Percentiles rank a stretch among this genome's conserved stretches.
Evolutionary conservation across 2,888 invertebrate species (phyloP).

Genomic region (Cryptocephalus primarius): DNA sequence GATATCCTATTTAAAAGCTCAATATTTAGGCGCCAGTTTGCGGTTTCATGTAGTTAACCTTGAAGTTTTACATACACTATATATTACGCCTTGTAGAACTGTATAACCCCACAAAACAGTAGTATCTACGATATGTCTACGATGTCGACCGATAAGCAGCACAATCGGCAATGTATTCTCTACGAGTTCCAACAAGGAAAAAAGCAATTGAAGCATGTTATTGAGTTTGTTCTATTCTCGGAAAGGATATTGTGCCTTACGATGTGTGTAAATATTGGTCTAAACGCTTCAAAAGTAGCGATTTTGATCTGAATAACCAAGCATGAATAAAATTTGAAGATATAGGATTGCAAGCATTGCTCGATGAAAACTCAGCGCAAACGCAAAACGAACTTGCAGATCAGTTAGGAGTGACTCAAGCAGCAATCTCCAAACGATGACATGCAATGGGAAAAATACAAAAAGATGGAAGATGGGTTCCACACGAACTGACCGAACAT

Average conservation of each 20-base stretch:
- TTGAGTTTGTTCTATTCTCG: background rate
- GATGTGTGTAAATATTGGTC: background rate
- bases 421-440: background rate
- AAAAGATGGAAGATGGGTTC: background rate
- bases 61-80: no score
- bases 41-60: no score
- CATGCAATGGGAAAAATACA: background rate
- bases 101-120: no score
- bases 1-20: no score
- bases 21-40: no score
- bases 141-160: no score
- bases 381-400: conserved; percentile 1
- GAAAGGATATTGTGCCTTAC: background rate
- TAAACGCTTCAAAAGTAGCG: background rate
- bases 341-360: conserved; percentile 1
- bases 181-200: background rate
- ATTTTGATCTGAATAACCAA: conserved; percentile 2
- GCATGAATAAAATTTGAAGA: conserved; percentile 1
- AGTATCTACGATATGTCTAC: no score
- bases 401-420: conserved; percentile 1
- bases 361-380: background rate
- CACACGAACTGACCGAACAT: conserved; percentile 1
- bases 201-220: background rate
- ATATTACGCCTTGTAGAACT: no score
- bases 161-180: no score